Percentiles rank a stretch among this genome's conserved stretches.
Conservation (phyloP, 2,888 invertebrate genomes). For the Metacarcinus magister region DNA sequence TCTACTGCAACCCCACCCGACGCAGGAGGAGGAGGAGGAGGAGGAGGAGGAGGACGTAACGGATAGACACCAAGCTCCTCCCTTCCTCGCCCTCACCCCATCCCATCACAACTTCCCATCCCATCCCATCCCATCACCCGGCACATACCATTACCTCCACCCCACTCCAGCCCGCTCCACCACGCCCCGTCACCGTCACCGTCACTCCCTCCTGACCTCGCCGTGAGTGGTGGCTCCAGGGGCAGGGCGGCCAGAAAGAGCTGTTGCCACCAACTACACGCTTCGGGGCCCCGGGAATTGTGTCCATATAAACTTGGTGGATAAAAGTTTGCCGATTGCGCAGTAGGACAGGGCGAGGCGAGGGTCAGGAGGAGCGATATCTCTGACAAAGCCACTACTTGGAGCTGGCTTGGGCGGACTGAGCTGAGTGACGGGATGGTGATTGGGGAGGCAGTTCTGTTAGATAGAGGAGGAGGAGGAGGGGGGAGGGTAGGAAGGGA, state of each 20-base stretch:
- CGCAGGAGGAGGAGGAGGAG: background rate
- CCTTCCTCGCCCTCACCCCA: background rate
- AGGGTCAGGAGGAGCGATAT: background rate
- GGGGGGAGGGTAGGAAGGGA: background rate
- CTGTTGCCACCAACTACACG: conserved; percentile 56
- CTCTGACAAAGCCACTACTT: conserved; percentile 26
- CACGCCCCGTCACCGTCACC: background rate
- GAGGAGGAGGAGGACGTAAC: background rate
- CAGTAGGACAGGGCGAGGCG: background rate
- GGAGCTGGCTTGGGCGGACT: background rate
- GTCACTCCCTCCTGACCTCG: background rate
- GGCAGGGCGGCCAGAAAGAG: conserved; percentile 3
- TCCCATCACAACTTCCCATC: background rate
- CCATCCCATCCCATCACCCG: background rate
- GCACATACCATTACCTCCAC: background rate
- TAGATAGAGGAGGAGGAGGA: background rate
- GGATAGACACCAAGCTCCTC: background rate
- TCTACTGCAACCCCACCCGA: too few relatives aligned
- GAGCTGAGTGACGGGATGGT: background rate
- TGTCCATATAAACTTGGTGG: conserved; percentile 54
- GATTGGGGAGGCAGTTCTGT: background rate
- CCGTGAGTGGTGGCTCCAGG: background rate
- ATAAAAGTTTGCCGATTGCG: conserved; percentile 60
- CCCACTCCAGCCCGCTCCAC: background rate
- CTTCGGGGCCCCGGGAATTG: conserved; percentile 52